These are phyloP conservation scores for Epinotia brunnichana DNA, from an alignment of 2,888 invertebrate genomes.

Conservation along the genomic window DNA sequence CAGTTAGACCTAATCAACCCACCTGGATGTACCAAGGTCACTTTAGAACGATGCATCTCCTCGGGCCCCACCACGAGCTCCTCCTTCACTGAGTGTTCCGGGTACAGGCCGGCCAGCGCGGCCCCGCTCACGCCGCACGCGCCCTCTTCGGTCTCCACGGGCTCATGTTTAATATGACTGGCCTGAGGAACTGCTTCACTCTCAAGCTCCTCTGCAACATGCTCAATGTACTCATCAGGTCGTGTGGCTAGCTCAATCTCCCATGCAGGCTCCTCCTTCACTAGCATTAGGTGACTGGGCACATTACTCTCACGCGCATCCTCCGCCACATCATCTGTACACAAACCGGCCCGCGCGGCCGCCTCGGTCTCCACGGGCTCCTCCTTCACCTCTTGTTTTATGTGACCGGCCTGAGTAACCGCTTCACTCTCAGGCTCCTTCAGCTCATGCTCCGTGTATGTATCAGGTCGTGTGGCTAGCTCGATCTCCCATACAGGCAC, in stretches of 20 bases:
- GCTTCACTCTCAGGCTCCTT: background rate
- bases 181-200: background rate
- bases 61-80: background rate
- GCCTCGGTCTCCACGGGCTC: background rate
- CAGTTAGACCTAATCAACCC: background rate
- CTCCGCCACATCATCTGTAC: background rate
- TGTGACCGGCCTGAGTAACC: background rate
- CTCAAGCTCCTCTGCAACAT: too few species aligned
- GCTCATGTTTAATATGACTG: background rate
- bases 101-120: background rate
- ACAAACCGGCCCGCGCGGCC: background rate
- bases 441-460: too few species aligned
- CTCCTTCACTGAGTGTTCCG: background rate
- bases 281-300: background rate
- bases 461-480: too few species aligned
- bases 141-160: background rate
- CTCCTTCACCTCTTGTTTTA: background rate
- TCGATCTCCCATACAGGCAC: background rate
- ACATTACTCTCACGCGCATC: background rate
- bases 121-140: background rate
- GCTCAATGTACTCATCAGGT: too few species aligned
- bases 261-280: background rate
- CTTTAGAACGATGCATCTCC: constrained; percentile 1
- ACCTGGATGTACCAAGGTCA: background rate
- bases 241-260: background rate